A percentile compares a stretch with the other conserved stretches of the same genome.
These are phyloP conservation scores for Helostoma temminkii DNA, from an alignment of 2,797 vertebrate species.

Conservation along the genomic window DNA sequence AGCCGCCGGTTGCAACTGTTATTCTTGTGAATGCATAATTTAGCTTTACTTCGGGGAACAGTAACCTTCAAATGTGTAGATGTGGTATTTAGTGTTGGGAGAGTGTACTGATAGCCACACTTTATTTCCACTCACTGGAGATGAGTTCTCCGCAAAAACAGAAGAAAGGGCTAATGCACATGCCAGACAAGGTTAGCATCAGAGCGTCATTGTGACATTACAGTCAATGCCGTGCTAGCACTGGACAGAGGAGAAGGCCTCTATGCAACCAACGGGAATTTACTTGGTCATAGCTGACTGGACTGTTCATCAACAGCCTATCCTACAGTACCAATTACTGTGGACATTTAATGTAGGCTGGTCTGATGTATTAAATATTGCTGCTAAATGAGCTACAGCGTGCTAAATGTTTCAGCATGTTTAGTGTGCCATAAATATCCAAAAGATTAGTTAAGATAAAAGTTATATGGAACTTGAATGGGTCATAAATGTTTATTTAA, in stretches of 20 bases:
- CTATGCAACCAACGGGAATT: conserved; percentile 17
- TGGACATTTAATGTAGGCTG: not conserved
- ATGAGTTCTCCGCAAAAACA: conserved; percentile 55
- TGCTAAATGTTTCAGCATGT: not conserved
- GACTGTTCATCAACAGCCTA: not conserved
- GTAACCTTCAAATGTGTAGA: conserved; percentile 34
- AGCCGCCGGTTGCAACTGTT: conserved; percentile 54
- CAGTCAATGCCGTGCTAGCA: conserved; percentile 42
- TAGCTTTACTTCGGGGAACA: conserved; percentile 9
- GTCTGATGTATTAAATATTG: conserved; percentile 7
- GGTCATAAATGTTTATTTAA: conserved; percentile 36
- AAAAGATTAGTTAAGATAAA: conserved; percentile 4
- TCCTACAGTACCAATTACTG: conserved; percentile 2
- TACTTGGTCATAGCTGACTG: conserved; percentile 7
- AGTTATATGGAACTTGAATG: conserved; percentile 10
- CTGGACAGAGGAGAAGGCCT: conserved; percentile 27
- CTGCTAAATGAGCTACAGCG: not conserved
- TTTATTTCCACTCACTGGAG: conserved; percentile 36
- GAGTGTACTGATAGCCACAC: not conserved
- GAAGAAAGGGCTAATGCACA: conserved; percentile 67
- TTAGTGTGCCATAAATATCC: not conserved
- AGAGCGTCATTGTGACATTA: conserved; percentile 67
- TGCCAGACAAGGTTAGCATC: conserved; percentile 68
- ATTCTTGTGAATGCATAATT: conserved; percentile 59
- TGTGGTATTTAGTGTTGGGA: not conserved